Evolutionary conservation across 2,797 vertebrate genomes (phyloP), one percentile per base, ranked within the genome.

Genomic region (Loriculus beryllinus): DNA sequence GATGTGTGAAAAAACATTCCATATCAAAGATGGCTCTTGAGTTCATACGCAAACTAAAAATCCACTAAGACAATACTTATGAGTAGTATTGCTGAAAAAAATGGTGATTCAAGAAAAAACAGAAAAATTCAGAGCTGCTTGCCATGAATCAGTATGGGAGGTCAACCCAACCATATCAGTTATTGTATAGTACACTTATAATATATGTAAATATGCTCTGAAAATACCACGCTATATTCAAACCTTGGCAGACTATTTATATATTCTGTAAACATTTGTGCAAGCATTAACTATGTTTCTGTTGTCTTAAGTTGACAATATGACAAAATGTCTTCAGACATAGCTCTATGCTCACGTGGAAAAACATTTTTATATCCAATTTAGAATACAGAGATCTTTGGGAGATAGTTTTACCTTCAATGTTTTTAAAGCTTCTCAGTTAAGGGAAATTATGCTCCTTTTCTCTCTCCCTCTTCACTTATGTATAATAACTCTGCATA

Each of bases 1-100:
- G 6, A 25, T 0, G 0, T 2, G 3, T 75, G 25, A 37, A 75
- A 81, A 67, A 57, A 19, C 11, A 49, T 40, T 62, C 22, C 2
- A 6, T 29, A 10, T 31, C 4, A 43, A 48, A 88, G 68, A 43
- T 9, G 14, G 4, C 11, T 23, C 21, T 47, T 60, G 13, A 47
- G 14, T 8, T 35, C 20, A 12, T 10, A 15, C 5, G 14, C 5
- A 40, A 70, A 82, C 15, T 33, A 43, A 42, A 39, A 85, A 57
- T 11, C 63, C 33, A 21, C 26, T 12, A 12, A 15, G 9, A 33
- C 1, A 16, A 48, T 48, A 77, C 13, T 3, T 48, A 42, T 69
- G 85, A n/a, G 9, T 74, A 20, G 45, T 23, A 37, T 40, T 43
- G 19, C 13, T 64, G 43, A 81, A 15, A 82, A 47, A 63, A 82